phyloP scores from a whole-genome alignment of 2,888 invertebrate species.

The Leptura quadrifasciata region DNA sequence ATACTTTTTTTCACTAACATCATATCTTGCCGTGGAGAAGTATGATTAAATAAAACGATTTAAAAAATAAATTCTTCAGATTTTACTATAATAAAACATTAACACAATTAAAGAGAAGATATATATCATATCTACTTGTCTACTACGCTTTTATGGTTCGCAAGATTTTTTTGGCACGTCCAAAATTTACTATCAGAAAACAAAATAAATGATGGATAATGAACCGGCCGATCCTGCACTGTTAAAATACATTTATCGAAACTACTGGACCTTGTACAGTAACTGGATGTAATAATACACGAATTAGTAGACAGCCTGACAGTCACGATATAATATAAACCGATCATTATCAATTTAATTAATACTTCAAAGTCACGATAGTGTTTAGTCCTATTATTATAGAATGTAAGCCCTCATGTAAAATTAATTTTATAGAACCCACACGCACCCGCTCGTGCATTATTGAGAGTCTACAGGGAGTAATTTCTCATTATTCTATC shows the following conservation, averaged over 20 bases:
- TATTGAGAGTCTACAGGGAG: not conserved
- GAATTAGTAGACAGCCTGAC: not conserved
- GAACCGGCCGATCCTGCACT: no score
- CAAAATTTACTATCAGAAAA: no score
- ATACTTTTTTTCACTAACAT: no score
- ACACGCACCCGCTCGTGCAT: not conserved
- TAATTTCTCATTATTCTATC: not conserved
- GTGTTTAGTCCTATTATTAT: not conserved
- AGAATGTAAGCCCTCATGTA: not conserved
- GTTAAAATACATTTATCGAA: not conserved
- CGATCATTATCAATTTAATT: not conserved
- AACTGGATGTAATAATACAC: not conserved
- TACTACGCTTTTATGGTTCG: no score
- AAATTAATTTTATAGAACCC: slow-evolving; percentile 6
- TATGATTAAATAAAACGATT: no score
- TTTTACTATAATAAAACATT: no score
- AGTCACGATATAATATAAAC: not conserved
- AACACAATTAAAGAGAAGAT: no score
- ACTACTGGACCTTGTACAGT: not conserved
- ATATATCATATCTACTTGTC: no score
- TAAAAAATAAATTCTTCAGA: no score
- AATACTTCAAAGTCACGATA: not conserved
- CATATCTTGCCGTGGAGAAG: no score
- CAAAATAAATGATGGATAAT: no score
- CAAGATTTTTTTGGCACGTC: no score